Evolutionary conservation across 2,888 invertebrate species (phyloP), one percentile per base, ranked within the genome.

Genomic region (Aspidiotus rigidus): DNA sequence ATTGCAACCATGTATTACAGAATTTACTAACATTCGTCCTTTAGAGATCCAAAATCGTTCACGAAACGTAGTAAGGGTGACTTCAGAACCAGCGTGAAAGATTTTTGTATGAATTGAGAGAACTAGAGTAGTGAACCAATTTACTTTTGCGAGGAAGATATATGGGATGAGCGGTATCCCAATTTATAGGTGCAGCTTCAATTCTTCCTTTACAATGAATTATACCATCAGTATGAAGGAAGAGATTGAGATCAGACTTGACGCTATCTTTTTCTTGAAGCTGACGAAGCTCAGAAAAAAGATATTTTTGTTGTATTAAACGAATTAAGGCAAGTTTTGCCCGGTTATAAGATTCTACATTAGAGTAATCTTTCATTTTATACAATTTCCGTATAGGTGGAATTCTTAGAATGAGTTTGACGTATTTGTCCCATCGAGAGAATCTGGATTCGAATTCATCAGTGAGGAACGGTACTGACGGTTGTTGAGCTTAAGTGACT

Each of bases 1-100:
- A n/a, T n/a, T 57, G 17, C 57, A 57, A 57, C 57, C 2, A 16
- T 57, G 17, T n/a, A 57, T 57, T 16, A 57, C 17, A 13, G 57
- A 57, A 57, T 57, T 57, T 1, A 57, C 17, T 15, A 16, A 10
- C 16, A 16, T 2, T 13, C 7, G 57, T n/a, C n/a, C 57, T 57
- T 57, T 57, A 17, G 57, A n/a, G 17, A 57, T 7, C 57, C 57
- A 57, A 15, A 57, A 57, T 10, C 57, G 57, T 57, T 57, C 57
- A 17, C 57, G 57, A 15, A 57, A 17, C 17, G 11, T 57, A 3
- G 16, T 16, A 10, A 57, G 57, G 10, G 17, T n/a, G n/a, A 16
- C 16, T 10, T n/a, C 17, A 57, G 16, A 11, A n/a, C 57, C 57
- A 57, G 17, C 10, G 6, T 57, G 57, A 57, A 11, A 57, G 6